Conservation (phyloP, 1,140 invertebrate species). For the Drosophila truncata region DNA sequence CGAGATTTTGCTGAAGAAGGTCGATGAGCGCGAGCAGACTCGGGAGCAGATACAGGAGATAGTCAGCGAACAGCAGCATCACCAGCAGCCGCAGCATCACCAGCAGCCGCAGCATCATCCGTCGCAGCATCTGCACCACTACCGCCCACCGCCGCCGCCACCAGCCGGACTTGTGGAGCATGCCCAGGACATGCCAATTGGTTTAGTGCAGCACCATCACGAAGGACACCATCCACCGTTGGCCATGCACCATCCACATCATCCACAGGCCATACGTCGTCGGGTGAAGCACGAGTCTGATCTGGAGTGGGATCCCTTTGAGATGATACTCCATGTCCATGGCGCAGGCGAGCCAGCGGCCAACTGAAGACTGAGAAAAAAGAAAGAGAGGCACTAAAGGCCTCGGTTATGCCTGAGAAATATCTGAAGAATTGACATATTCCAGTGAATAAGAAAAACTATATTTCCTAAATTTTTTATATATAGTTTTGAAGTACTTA, state of each 20-base stretch:
- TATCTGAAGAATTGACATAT: background rate
- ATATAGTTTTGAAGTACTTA: background rate
- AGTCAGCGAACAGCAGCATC: conserved; percentile 78
- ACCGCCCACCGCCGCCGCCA: conserved; percentile 35
- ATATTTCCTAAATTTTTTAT: background rate
- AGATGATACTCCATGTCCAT: conserved; percentile 82
- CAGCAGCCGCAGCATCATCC: conserved; percentile 62
- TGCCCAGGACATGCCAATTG: conserved; percentile 74
- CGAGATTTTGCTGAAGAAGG: conserved; percentile 74
- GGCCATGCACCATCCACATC: conserved; percentile 57
- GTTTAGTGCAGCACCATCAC: conserved; percentile 65
- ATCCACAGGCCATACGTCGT: conserved; percentile 41
- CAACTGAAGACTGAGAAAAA: conserved; percentile 71
- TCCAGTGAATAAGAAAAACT: background rate
- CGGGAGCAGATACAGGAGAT: conserved; percentile 83
- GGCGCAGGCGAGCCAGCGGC: conserved; percentile 72
- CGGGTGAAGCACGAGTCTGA: conserved; percentile 76
- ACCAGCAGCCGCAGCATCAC: conserved; percentile 60
- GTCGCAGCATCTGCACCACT: conserved; percentile 54
- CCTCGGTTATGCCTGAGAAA: conserved; percentile 3
- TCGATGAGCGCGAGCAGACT: conserved; percentile 79
- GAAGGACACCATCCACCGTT: conserved; percentile 34
- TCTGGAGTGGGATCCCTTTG: conserved; percentile 82
- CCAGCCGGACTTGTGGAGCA: conserved; percentile 61
- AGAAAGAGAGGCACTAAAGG: background rate